Evolutionary conservation across 1,140 invertebrate species (phyloP), one percentile per base, ranked within the genome.

Genomic region (Atopsyche davidsoni): DNA sequence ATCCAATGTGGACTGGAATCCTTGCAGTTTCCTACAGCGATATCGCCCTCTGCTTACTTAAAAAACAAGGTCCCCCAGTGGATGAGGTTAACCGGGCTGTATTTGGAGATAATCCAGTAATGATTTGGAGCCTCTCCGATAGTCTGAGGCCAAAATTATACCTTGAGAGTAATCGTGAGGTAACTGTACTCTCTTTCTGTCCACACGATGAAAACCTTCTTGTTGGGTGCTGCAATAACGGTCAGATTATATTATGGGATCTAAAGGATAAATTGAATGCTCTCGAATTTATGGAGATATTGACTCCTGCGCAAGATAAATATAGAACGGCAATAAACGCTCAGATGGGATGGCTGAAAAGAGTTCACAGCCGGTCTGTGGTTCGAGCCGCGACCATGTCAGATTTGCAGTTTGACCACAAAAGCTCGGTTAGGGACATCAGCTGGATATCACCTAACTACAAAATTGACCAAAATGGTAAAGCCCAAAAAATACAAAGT

Each of bases 121-220:
- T 87, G 34, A 73, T 87, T 36, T 89, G 85, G 85, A 84, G 81
- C 50, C 80, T 86, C 58, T 70, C 75, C 6, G 83, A 89, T 54
- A 77, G 75, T 57, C 64, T 88, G 2, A 67, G 75, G 45, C 84
- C 83, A 32, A 86, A 84, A 73, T 63, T 88, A 45, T 75, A 82
- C 55, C 71, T 87, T 25, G 78, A 85, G 60, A 74, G 78, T 11
- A 76, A 79, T 0, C 70, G 80, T 25, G 81, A 85, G 70, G 76
- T 86, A 0, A 76, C 76, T 7, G 63, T 67, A 0, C 61, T 87
- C 4, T 74, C 78, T 1, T 83, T 85, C 63, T 85, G 81, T 62
- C 82, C 82, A 1, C 76, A 78, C 32, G 73, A 87, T 59, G 77
- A 77, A 32, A 83, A 84, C 63, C 59, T 85, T 28, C 59, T 87